Evolutionary conservation across 2,113 vertebrate genomes (phyloP), one percentile per base, ranked within the genome.

Genomic region (Sitta europaea): DNA sequence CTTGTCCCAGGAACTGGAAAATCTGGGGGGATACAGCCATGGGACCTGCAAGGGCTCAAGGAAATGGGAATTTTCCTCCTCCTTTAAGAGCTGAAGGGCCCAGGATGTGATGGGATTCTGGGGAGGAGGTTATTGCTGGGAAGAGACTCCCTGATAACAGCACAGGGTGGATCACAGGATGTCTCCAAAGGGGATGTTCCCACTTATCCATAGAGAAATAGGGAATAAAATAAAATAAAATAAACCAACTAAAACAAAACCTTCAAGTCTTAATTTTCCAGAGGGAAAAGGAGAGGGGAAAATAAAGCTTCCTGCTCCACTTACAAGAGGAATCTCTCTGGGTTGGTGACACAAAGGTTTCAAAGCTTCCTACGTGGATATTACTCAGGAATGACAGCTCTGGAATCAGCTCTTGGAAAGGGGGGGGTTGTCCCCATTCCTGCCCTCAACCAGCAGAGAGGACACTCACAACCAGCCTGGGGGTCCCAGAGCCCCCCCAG

Each of bases 81-180:
- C 36, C n/a, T 57, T 4, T 0, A 4, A 13, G 23, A 38, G 38
- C 2, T 5, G 31, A 79, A 70, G 31, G 36, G 61, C 17, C 33
- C 33, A 7, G 61, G 54, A 24, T n/a, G 47, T 18, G 72, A 25
- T 33, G 33, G 24, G 55, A 36, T 53, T 27, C 9, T 43, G 62
- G 25, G 27, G 31, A 65, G 59, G 35, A 67, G 43, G 17, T 12
- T 21, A 27, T 1, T 43, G 66, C 47, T 36, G 80, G 61, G 12
- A 23, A 36, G 5, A 13, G 3, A 6, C 1, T 58, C 70, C 63
- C 65, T 11, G 62, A 31, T 38, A 5, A 35, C 3, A 14, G 17
- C 45, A 28, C 0, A 1, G 10, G 50, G 2, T 5, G 40, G 63
- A 51, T 9, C 21, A 54, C 7, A 5, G 18, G 47, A 24, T 2